These are phyloP conservation scores for Hyperoplus immaculatus DNA, from an alignment of 2,797 vertebrate genomes.

Conservation along the genomic window DNA sequence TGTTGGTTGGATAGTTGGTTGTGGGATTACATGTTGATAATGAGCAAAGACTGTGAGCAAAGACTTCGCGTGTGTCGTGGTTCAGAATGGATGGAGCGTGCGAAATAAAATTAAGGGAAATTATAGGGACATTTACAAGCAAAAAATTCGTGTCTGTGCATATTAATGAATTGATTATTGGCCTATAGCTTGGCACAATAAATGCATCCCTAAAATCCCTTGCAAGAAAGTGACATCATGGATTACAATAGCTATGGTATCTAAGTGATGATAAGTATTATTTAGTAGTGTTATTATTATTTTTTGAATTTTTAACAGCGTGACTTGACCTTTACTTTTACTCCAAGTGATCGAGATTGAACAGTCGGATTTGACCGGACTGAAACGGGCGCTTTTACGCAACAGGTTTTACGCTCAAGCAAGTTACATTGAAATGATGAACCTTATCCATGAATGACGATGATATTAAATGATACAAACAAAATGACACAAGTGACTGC, in stretches of 20 bases:
- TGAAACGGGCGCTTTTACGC: not conserved
- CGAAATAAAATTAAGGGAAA: conserved; percentile 1
- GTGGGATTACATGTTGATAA: conserved; percentile 7
- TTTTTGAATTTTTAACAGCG: not conserved
- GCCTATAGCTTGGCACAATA: too few species aligned
- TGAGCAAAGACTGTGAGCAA: conserved; percentile 18
- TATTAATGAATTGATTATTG: not conserved
- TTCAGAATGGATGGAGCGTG: conserved; percentile 5
- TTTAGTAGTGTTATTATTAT: not conserved
- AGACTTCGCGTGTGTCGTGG: not conserved
- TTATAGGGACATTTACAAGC: not conserved
- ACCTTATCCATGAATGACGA: conserved; percentile 1
- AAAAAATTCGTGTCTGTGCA: not conserved
- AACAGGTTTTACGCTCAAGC: conserved; percentile 13
- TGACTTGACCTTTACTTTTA: conserved; percentile 18
- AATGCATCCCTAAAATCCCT: not conserved
- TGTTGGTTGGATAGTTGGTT: conserved; percentile 30
- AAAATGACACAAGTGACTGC: conserved; percentile 14
- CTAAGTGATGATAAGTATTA: conserved; percentile 28
- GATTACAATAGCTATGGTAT: not conserved
- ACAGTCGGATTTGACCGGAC: not conserved
- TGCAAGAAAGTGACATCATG: conserved; percentile 3
- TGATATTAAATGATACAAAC: conserved; percentile 43
- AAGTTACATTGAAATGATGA: not conserved
- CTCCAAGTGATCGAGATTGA: conserved; percentile 7